A percentile compares a stretch with the other conserved stretches of the same genome.
Evolutionary conservation across 2,888 invertebrate genomes (phyloP).

Genomic region (Xestoiulus laeticollis): DNA sequence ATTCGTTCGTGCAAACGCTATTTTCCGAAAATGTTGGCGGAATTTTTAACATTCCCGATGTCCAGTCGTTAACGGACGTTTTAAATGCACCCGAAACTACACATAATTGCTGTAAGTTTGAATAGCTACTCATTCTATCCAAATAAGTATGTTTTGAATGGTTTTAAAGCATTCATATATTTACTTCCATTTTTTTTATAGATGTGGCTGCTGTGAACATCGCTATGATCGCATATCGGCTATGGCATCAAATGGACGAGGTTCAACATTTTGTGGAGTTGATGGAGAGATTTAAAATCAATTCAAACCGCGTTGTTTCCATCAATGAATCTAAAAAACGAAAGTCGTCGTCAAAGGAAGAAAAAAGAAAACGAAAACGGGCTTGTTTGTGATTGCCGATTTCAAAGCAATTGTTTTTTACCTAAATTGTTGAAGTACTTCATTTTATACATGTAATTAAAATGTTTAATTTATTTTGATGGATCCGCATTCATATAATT

Average conservation of each 20-base stretch:
- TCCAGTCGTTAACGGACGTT: background rate
- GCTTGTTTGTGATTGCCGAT: background rate
- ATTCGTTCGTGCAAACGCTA: background rate
- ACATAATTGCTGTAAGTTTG: background rate
- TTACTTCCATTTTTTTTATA: background rate
- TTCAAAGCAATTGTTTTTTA: background rate
- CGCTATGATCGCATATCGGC: background rate
- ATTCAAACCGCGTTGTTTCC: background rate
- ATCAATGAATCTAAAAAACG: background rate
- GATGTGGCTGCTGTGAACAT: background rate
- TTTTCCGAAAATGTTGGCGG: background rate
- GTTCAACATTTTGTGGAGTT: background rate
- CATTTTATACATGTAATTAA: conserved; percentile 14
- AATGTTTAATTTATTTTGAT: background rate
- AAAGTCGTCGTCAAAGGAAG: background rate
- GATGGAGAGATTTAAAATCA: background rate
- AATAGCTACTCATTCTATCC: background rate
- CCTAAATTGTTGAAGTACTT: background rate
- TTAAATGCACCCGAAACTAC: background rate
- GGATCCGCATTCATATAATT: too few relatives aligned
- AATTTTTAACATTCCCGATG: background rate
- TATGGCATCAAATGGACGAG: background rate
- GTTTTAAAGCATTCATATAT: background rate
- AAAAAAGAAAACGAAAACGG: background rate
- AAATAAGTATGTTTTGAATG: background rate